Percentiles rank a stretch among this genome's conserved stretches.
Evolutionary conservation across 2,113 vertebrate genomes (phyloP).

Genomic region (Formicarius rufipectus): DNA sequence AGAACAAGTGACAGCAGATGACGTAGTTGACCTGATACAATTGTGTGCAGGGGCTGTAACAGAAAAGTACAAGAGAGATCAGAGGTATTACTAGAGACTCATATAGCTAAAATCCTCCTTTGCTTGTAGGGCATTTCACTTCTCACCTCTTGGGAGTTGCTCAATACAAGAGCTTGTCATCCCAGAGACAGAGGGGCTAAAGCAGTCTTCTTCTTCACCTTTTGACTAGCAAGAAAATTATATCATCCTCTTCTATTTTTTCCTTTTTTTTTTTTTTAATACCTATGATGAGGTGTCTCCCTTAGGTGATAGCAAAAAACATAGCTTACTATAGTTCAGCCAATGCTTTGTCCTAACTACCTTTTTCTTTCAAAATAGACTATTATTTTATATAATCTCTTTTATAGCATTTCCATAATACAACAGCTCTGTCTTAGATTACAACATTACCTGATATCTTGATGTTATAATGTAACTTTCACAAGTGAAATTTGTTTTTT

Average conservation of each 20-base stretch:
- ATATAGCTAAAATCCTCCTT: not conserved
- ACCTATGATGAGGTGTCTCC: not conserved
- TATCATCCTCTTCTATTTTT: not conserved
- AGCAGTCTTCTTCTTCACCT: not conserved
- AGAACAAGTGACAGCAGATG: not conserved
- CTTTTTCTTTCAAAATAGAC: accelerated
- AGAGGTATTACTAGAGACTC: not conserved
- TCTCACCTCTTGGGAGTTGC: not conserved
- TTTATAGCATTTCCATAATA: not conserved
- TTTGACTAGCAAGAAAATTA: not conserved
- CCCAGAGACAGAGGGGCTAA: not conserved
- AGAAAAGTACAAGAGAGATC: not conserved
- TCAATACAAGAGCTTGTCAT: not conserved
- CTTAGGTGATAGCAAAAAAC: not conserved
- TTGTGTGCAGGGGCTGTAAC: not conserved
- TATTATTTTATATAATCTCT: accelerated
- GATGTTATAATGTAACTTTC: not conserved
- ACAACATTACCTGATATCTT: not conserved
- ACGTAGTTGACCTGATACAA: not conserved
- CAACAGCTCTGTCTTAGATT: not conserved
- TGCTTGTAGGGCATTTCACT: accelerated
- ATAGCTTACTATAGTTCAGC: not conserved
- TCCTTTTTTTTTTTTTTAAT: not conserved
- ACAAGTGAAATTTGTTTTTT: not conserved
- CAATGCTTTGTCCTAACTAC: not conserved